These are phyloP conservation scores for Dissostichus mawsoni DNA, from an alignment of 2,113 vertebrate genomes.

Conservation along the genomic window DNA sequence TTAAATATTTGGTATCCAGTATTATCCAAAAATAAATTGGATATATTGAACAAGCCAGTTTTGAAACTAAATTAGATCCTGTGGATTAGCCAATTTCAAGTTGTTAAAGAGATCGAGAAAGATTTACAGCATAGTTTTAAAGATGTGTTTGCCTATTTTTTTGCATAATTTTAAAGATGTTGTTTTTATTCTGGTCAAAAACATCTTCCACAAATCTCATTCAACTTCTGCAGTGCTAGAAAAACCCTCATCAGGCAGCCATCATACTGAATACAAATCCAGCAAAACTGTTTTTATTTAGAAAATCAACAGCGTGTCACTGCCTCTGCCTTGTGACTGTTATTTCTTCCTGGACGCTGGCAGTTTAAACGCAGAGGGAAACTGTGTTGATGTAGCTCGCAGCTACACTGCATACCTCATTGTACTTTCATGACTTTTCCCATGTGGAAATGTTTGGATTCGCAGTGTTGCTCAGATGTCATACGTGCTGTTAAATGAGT, in stretches of 20 bases:
- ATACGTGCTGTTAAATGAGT: constrained; percentile 71
- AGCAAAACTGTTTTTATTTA: constrained; percentile 22
- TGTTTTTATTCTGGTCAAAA: neutral
- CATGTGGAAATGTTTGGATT: constrained; percentile 83
- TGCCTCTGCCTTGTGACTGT: constrained; percentile 35
- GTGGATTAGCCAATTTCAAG: neutral
- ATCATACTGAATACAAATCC: constrained; percentile 13
- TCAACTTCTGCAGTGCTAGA: neutral
- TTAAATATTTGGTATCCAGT: neutral
- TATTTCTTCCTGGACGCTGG: constrained; percentile 54
- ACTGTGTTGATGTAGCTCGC: constrained; percentile 45
- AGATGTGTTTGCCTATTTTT: neutral
- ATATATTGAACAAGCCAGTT: neutral
- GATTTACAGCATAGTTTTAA: neutral
- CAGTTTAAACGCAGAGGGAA: constrained; percentile 36
- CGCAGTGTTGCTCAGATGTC: constrained; percentile 71
- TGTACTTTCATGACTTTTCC: constrained; percentile 77
- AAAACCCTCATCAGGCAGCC: neutral
- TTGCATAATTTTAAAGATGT: too few species aligned
- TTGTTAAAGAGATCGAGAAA: neutral
- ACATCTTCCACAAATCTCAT: neutral
- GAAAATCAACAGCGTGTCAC: constrained; percentile 41
- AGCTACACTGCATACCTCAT: constrained; percentile 63
- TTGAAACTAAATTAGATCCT: neutral
- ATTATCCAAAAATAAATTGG: neutral